Percentiles rank a stretch among this genome's conserved stretches.
phyloP scores from a whole-genome alignment of 2,888 invertebrate species.

The Ichneumoninae sp. region DNA sequence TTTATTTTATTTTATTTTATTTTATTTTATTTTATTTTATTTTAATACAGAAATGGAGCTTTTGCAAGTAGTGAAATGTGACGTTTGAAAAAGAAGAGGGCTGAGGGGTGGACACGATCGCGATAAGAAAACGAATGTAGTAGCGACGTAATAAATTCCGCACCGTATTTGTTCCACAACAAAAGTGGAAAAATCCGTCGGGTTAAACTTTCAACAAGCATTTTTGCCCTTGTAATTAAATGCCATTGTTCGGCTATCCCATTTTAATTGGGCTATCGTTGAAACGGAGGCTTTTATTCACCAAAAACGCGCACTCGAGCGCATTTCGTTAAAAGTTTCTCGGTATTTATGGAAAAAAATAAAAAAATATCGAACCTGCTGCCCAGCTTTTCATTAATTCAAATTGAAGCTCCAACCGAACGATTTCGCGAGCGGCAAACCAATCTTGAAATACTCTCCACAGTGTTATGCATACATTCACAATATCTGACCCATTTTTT shows the following conservation, averaged over 20 bases:
- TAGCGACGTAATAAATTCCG: background rate
- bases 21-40: too few relatives aligned
- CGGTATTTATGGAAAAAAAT: slow-evolving; percentile 68
- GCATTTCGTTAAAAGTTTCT: slow-evolving; percentile 72
- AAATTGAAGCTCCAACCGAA: background rate
- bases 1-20: too few relatives aligned
- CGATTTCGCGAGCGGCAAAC: background rate
- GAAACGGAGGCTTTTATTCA: slow-evolving; percentile 74
- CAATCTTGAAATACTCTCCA: background rate
- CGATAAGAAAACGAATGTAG: background rate
- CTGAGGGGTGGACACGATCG: background rate
- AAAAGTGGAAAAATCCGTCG: background rate
- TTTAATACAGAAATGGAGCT: too few relatives aligned
- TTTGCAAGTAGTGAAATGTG: background rate
- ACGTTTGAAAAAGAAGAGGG: background rate
- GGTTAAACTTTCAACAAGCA: slow-evolving; percentile 77
- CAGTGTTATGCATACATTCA: background rate
- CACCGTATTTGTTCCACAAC: background rate
- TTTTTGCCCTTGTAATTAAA: slow-evolving; percentile 80
- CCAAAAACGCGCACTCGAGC: slow-evolving; percentile 32
- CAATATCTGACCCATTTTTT: background rate
- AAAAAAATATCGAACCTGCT: slow-evolving; percentile 73
- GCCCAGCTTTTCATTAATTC: background rate
- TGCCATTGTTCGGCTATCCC: slow-evolving; percentile 79
- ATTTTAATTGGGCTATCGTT: slow-evolving; percentile 81